These are phyloP conservation scores for Mimachlamys varia DNA, from an alignment of 2,888 invertebrate species.

Conservation along the genomic window DNA sequence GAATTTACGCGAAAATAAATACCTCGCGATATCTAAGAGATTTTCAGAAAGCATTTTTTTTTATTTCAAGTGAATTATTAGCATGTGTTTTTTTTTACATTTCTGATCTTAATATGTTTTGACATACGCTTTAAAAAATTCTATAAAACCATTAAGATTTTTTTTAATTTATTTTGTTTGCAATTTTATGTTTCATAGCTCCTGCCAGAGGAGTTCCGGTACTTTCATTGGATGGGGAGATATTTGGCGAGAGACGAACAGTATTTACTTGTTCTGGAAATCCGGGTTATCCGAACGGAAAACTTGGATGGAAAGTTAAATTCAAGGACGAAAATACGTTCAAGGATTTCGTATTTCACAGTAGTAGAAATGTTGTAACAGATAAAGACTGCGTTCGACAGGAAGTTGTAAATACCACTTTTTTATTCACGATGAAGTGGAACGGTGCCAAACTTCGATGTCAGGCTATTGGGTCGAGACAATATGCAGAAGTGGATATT, in stretches of 20 bases:
- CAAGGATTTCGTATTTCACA: conserved; percentile 45
- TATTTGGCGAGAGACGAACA: conserved; percentile 47
- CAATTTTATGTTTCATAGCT: conserved; percentile 19
- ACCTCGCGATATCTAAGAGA: too few relatives aligned
- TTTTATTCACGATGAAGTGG: conserved; percentile 48
- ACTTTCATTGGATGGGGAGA: conserved; percentile 45
- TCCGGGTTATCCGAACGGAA: conserved; percentile 50
- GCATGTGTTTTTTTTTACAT: too few relatives aligned
- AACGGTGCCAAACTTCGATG: conserved; percentile 49
- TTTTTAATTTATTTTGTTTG: too few relatives aligned
- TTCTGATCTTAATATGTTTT: too few relatives aligned
- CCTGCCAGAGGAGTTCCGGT: conserved; percentile 42
- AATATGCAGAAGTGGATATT: conserved; percentile 47
- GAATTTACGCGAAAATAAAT: too few relatives aligned
- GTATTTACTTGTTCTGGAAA: conserved; percentile 48
- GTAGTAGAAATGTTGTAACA: conserved; percentile 39
- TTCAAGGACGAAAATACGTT: conserved; percentile 42
- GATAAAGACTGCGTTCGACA: conserved; percentile 44
- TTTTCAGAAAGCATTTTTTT: too few relatives aligned
- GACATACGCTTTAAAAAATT: too few relatives aligned
- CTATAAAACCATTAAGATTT: too few relatives aligned
- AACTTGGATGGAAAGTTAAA: conserved; percentile 49
- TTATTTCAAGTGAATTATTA: too few relatives aligned
- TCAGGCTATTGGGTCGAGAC: conserved; percentile 38
- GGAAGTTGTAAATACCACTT: conserved; percentile 44